A percentile compares a stretch with the other conserved stretches of the same genome.
Evolutionary conservation across 2,113 vertebrate species (phyloP).

Genomic region (Mesitornis unicolor): DNA sequence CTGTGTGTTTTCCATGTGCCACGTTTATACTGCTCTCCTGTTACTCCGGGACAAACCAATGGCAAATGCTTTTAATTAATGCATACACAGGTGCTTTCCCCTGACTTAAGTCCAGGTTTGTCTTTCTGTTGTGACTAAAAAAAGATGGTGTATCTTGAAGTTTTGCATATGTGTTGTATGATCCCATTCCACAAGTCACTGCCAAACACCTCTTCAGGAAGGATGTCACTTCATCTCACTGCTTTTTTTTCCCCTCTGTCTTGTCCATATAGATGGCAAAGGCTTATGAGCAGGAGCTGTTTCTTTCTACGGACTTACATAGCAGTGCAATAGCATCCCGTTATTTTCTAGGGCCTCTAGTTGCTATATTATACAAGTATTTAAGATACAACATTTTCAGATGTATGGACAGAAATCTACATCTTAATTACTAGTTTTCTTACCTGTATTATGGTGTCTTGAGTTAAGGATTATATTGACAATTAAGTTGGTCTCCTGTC

Average conservation of each 20-base stretch:
- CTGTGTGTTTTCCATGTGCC: background rate
- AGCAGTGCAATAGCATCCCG: background rate
- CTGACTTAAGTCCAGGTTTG: background rate
- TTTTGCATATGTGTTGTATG: background rate
- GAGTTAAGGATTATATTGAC: background rate
- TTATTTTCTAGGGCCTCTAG: background rate
- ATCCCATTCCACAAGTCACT: background rate
- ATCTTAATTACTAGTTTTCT: background rate
- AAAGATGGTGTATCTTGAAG: background rate
- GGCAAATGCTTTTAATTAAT: background rate
- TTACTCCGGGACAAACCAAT: background rate
- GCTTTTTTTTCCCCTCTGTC: background rate
- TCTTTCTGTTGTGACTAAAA: background rate
- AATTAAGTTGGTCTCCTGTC: rapidly evolving
- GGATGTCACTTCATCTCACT: background rate
- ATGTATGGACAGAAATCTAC: background rate
- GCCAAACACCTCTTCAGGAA: background rate
- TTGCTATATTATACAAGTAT: background rate
- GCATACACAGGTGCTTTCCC: background rate
- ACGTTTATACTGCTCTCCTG: background rate
- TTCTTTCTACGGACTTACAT: background rate
- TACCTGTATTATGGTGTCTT: background rate
- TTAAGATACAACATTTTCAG: background rate
- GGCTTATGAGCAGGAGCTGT: background rate
- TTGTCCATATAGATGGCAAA: background rate